Evolutionary conservation across 2,113 vertebrate species (phyloP).

Genomic region (Heteronetta atricapilla): DNA sequence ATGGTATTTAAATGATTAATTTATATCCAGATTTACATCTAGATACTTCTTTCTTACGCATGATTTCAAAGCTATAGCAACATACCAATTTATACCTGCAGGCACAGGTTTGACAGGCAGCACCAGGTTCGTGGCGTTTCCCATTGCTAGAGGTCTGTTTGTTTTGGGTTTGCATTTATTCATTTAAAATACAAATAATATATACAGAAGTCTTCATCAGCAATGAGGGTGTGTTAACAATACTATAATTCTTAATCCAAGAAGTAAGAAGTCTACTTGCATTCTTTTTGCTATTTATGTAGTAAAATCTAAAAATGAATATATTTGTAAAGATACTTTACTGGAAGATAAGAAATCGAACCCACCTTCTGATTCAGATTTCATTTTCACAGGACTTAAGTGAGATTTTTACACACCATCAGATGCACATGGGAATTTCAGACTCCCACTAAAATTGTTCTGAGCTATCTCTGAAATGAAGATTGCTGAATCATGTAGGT

Average conservation of each 20-base stretch:
- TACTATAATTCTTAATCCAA: neutral
- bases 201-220: neutral
- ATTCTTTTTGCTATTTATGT: neutral
- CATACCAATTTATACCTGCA: neutral
- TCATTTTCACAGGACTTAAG: neutral
- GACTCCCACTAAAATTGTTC: neutral
- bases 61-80: neutral
- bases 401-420: neutral
- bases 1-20: constrained; percentile 4
- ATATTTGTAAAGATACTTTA: neutral
- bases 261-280: neutral
- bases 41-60: neutral
- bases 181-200: neutral
- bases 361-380: neutral
- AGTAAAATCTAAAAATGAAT: neutral
- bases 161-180: neutral
- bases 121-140: neutral
- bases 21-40: neutral
- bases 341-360: neutral
- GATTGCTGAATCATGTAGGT: constrained; percentile 19
- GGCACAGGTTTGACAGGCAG: neutral
- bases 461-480: neutral
- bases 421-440: constrained; percentile 14
- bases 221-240: neutral
- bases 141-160: neutral